These are phyloP conservation scores for Clamator glandarius DNA, from an alignment of 2,797 vertebrate species.

Conservation along the genomic window DNA sequence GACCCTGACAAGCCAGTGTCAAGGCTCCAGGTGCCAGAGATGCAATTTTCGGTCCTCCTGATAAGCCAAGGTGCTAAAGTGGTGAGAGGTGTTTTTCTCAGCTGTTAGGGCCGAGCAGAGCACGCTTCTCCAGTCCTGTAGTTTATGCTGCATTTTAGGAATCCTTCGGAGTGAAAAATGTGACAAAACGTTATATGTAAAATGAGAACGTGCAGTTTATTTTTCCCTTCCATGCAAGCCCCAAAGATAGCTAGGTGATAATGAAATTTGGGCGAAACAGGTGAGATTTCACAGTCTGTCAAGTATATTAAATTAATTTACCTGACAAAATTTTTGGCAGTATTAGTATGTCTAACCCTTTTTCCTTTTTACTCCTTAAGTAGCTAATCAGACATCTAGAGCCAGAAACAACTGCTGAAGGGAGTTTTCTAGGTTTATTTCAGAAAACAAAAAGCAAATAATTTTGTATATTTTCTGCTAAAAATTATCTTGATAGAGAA, in stretches of 20 bases:
- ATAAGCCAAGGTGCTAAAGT: not conserved
- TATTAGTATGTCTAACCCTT: not conserved
- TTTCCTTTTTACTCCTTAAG: not conserved
- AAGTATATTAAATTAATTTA: not conserved
- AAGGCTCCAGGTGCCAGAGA: not conserved
- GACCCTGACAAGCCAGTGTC: not conserved
- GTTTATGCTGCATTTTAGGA: not conserved
- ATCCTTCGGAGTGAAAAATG: not conserved
- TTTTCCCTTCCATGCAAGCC: not conserved
- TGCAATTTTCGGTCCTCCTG: not conserved
- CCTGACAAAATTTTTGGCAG: not conserved
- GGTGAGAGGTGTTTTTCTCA: not conserved
- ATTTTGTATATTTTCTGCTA: not conserved
- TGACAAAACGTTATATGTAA: not conserved
- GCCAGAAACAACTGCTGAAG: not conserved
- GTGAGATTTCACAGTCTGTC: not conserved
- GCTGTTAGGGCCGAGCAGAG: not conserved
- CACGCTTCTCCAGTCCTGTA: not conserved
- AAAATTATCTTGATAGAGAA: not conserved
- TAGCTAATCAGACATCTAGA: not conserved
- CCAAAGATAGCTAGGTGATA: not conserved
- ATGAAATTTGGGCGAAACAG: not conserved
- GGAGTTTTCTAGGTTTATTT: not conserved
- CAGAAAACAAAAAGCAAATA: not conserved
- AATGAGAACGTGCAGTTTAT: not conserved